A percentile compares a stretch with the other conserved stretches of the same genome.
phyloP scores from a whole-genome alignment of 2,113 vertebrate species.

The Crypturellus undulatus region DNA sequence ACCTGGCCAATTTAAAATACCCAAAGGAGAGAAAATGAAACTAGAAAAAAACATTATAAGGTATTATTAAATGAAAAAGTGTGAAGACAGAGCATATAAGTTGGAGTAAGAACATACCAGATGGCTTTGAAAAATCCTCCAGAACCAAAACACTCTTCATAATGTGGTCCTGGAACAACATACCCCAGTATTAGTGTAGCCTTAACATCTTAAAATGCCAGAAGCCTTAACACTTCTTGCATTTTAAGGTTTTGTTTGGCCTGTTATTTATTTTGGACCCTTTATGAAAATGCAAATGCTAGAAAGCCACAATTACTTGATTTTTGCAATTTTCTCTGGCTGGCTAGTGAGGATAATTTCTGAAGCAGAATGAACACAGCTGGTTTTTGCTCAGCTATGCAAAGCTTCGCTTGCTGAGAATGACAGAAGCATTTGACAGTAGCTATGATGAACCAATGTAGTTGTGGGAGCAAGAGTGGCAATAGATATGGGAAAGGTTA shows the following conservation, averaged over 20 bases:
- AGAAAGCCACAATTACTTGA: background rate
- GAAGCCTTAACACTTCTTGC: background rate
- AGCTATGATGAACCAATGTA: background rate
- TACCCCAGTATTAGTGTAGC: background rate
- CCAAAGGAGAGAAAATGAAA: background rate
- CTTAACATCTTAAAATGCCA: background rate
- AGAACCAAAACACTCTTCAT: background rate
- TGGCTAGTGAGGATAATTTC: background rate
- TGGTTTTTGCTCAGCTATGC: background rate
- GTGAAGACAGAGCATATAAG: background rate
- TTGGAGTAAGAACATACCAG: background rate
- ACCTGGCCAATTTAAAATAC: background rate
- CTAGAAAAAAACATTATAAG: background rate
- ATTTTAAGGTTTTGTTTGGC: background rate
- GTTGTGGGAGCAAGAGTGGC: background rate
- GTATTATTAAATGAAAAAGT: background rate
- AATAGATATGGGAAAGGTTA: background rate
- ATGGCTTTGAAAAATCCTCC: background rate
- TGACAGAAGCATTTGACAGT: background rate
- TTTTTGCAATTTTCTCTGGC: constrained; percentile 6
- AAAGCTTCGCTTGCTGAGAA: background rate
- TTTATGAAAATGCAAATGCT: background rate
- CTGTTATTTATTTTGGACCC: background rate
- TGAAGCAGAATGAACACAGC: background rate
- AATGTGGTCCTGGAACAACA: background rate